Conservation (phyloP, 1,140 invertebrate species). For the Hydropsyche tenuis region DNA sequence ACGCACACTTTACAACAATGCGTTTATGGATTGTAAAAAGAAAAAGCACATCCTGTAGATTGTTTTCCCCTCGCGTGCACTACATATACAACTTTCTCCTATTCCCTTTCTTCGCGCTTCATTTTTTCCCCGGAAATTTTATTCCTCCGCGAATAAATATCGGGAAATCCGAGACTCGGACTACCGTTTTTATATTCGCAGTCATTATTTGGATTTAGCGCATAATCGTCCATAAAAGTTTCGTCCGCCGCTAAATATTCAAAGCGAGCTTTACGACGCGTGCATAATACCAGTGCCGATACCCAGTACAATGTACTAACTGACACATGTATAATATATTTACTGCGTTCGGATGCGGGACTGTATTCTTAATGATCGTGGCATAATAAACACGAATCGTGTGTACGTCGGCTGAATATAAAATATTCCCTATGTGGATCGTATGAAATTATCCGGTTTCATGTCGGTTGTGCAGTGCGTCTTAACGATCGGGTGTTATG, state of each 20-base stretch:
- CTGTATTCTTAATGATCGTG: too few species aligned
- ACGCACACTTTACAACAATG: conserved; percentile 20
- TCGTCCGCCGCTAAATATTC: conserved; percentile 27
- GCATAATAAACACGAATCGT: too few species aligned
- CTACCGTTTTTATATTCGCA: conserved; percentile 1
- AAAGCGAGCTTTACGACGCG: neutral
- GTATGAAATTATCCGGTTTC: too few species aligned
- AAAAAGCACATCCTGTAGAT: conserved; percentile 16
- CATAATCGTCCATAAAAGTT: conserved; percentile 30
- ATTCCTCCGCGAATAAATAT: conserved; percentile 14
- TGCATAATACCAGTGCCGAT: too few species aligned
- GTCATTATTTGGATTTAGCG: conserved; percentile 31
- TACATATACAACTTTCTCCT: neutral
- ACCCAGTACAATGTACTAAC: too few species aligned
- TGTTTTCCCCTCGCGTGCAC: conserved; percentile 6
- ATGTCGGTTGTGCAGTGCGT: too few species aligned
- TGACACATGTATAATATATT: too few species aligned
- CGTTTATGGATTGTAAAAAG: conserved; percentile 32
- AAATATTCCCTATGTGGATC: too few species aligned
- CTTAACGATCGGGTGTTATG: too few species aligned
- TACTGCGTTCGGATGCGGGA: too few species aligned
- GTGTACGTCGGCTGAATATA: too few species aligned
- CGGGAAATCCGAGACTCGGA: neutral
- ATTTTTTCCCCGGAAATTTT: neutral
- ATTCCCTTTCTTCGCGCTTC: neutral